Evolutionary conservation across 1,140 invertebrate genomes (phyloP), one percentile per base, ranked within the genome.

Genomic region (Himalopsyche phryganea): DNA sequence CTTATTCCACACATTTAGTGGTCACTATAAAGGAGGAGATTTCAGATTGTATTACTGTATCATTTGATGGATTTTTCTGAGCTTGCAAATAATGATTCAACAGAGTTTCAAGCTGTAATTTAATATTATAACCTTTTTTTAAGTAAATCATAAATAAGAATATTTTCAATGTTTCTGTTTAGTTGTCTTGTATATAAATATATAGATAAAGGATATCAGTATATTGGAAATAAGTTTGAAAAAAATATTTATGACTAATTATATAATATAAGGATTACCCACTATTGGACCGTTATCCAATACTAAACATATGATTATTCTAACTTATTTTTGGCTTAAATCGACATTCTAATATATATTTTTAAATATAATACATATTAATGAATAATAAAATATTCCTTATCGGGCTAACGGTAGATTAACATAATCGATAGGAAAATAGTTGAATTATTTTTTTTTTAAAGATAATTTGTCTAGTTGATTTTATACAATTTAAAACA

Each of bases 341-440:
- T 14, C 10, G 20, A 33, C 50, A 18, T 40, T 17, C 10, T 50
- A n/a, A 28, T 50, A 32, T 32, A 17, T 49, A 11, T 46, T 48
- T 18, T 40, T n/a, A 11, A n/a, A 11, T 46, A 47, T 23, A 20
- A 47, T 44, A 44, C 33, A 11, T 19, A 18, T 28, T 56, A 23
- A 28, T 38, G 44, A 46, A 55, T 32, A n/a, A 55, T 53, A 55
- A 56, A 61, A 56, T 49, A 47, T 45, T 41, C 33, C 28, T 14
- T 53, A 49, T 44, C 15, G 20, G 23, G 6, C 52, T 55, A 50
- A 45, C 32, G 15, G 49, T 54, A 51, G 38, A 52, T 53, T 41
- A 64, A 63, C 51, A 59, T 47, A 63, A 63, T 63, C 47, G 47
- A 59, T 63, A 63, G 61, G 56, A 63, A 63, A 63, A 63, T 63